A percentile compares a stretch with the other conserved stretches of the same genome.
phyloP scores from a whole-genome alignment of 2,113 vertebrate genomes.

The Patagioenas fasciata region DNA sequence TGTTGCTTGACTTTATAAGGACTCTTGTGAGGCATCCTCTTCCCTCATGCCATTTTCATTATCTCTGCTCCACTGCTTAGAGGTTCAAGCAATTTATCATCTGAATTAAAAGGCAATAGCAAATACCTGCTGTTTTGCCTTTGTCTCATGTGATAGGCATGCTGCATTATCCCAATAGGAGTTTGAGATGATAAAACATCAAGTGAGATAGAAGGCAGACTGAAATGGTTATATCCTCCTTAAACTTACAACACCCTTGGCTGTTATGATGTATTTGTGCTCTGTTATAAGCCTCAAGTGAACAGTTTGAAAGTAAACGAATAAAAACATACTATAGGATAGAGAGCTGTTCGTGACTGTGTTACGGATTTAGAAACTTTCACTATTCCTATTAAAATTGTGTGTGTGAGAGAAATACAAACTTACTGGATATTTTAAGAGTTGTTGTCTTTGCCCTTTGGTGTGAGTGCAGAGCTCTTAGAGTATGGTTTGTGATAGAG shows the following conservation, averaged over 20 bases:
- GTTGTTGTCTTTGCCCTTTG: background rate
- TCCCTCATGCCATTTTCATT: background rate
- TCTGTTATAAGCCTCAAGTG: background rate
- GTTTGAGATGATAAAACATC: constrained; percentile 1
- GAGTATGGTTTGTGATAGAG: background rate
- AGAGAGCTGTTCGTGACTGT: background rate
- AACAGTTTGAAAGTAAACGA: constrained; percentile 8
- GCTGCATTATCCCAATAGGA: constrained; percentile 10
- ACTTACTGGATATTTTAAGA: background rate
- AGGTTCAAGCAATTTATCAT: constrained; percentile 21
- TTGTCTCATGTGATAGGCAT: constrained; percentile 19
- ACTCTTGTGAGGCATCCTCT: background rate
- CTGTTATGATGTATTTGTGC: background rate
- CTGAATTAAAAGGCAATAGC: constrained; percentile 25
- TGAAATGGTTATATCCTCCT: constrained; percentile 1
- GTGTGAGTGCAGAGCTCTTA: background rate
- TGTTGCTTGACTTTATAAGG: background rate
- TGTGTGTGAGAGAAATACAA: background rate
- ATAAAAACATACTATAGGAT: background rate
- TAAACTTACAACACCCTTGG: constrained; percentile 6
- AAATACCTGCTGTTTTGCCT: background rate
- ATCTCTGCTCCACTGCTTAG: background rate
- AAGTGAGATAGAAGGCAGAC: constrained; percentile 6
- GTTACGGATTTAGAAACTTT: background rate
- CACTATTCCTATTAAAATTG: background rate